Conservation (phyloP, 1,140 invertebrate species). For the Papilio machaon region DNA sequence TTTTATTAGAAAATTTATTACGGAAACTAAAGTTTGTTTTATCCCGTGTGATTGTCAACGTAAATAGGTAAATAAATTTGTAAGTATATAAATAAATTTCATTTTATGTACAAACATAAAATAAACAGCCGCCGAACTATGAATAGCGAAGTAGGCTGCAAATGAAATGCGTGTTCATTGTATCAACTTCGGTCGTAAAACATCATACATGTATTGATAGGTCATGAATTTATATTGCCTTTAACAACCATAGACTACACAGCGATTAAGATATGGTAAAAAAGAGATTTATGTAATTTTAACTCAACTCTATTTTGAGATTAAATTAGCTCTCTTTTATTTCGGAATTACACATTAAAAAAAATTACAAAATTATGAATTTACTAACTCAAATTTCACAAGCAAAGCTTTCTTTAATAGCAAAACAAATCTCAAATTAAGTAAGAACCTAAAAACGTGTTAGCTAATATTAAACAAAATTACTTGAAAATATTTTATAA, state of each 20-base stretch:
- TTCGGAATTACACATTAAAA: not conserved
- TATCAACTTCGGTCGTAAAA: constrained; percentile 1
- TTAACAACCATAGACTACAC: constrained; percentile 10
- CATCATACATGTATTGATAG: constrained; percentile 24
- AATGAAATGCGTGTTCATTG: constrained; percentile 24
- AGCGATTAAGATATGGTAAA: not conserved
- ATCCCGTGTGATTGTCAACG: not conserved
- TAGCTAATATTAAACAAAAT: no score
- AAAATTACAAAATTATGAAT: not conserved
- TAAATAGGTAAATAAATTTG: not conserved
- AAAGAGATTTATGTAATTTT: not conserved
- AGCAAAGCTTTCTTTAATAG: no score
- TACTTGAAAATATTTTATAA: no score
- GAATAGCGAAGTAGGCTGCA: constrained; percentile 9
- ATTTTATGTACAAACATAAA: constrained; percentile 21
- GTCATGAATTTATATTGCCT: constrained; percentile 24
- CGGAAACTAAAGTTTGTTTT: not conserved
- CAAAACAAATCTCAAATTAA: no score
- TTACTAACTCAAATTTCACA: not conserved
- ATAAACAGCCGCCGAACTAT: constrained; percentile 16
- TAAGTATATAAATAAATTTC: constrained; percentile 11
- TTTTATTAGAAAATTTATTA: not conserved
- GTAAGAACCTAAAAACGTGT: no score
- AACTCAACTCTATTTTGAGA: not conserved
- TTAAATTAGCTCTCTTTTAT: not conserved